Evolutionary conservation across 2,113 vertebrate genomes (phyloP), one percentile per base, ranked within the genome.

Genomic region (Chloroceryle aenea): DNA sequence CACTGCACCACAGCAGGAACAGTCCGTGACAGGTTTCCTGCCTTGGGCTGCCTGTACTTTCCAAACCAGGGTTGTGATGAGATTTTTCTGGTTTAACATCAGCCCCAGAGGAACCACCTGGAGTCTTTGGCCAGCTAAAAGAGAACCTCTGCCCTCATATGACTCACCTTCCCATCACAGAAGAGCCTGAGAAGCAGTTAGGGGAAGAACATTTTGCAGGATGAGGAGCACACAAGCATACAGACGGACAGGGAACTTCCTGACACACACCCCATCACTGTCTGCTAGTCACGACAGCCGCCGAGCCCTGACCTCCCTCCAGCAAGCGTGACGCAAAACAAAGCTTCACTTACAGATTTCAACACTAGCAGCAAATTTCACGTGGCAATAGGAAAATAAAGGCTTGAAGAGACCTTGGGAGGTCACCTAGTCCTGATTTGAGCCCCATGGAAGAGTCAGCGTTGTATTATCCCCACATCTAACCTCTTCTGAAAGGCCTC

Each of bases 91-190:
- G 48, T 58, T 58, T 30, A 75, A 40, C 15, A 22, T 42, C 82
- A 83, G 38, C 79, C 55, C 62, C 80, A 89, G 52, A 92, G 95
- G 93, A 96, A 96, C 92, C 95, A 96, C 83, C 88, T 93, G 75
- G 73, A 84, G 69, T 58, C 76, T 69, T 56, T 75, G 88, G 76
- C 62, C 66, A 78, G 90, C 64, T 64, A n/a, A 73, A 63, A 43
- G 27, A 92, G 79, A 92, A 53, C 40, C 76, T 84, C 83, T 91
- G 75, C 75, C 85, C 63, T 81, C 5, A 0, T 29, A 59, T 97
- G 95, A 96, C 85, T 94, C 95, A 93, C 61, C 36, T 91, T 93
- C 88, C 90, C 22, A 8, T 29, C 0, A 4, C 89, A 67, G 34
- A 89, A 83, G 64, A 92, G 90, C 76, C 76, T 64, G 61, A 74